A percentile compares a stretch with the other conserved stretches of the same genome.
These are phyloP conservation scores for Stenotaenia linearis DNA, from an alignment of 2,888 invertebrate species.

Conservation along the genomic window DNA sequence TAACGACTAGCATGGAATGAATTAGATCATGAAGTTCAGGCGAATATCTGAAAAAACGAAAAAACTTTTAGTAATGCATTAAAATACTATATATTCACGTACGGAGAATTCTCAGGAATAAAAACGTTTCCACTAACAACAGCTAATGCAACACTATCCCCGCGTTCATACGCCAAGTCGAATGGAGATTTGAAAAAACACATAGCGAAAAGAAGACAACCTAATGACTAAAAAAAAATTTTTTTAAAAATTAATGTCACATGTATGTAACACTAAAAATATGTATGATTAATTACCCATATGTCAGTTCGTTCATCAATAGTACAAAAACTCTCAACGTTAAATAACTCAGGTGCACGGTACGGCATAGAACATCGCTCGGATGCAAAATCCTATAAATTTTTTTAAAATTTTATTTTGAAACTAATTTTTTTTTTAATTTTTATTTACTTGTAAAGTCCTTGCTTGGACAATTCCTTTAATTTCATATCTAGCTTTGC, in stretches of 20 bases:
- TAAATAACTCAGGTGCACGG: slow-evolving; percentile 79
- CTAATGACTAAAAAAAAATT: slow-evolving; percentile 60
- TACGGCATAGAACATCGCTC: slow-evolving; percentile 84
- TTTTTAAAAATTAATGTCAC: too few relatives aligned
- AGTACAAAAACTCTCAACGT: slow-evolving; percentile 70
- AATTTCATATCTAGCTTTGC: slow-evolving; percentile 46
- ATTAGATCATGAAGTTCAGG: slow-evolving; percentile 66
- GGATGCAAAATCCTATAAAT: slow-evolving; percentile 66
- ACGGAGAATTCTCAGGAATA: slow-evolving; percentile 64
- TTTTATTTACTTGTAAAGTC: slow-evolving; percentile 44
- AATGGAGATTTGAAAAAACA: slow-evolving; percentile 80
- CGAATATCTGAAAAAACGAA: slow-evolving; percentile 45
- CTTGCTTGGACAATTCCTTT: slow-evolving; percentile 45
- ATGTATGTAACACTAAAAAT: too few relatives aligned
- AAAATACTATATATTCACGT: slow-evolving; percentile 40
- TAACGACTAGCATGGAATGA: slow-evolving; percentile 64
- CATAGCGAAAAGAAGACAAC: slow-evolving; percentile 77
- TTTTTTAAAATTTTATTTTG: background rate
- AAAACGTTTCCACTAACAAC: slow-evolving; percentile 67
- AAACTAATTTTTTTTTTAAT: background rate
- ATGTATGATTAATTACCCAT: slow-evolving; percentile 59
- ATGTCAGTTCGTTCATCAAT: slow-evolving; percentile 80
- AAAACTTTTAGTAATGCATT: background rate
- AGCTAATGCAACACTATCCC: slow-evolving; percentile 80
- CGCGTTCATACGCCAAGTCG: slow-evolving; percentile 74